A percentile compares a stretch with the other conserved stretches of the same genome.
phyloP scores from a whole-genome alignment of 37 sponge, comb jelly and placozoan species.

The Chondrosia reniformis region DNA sequence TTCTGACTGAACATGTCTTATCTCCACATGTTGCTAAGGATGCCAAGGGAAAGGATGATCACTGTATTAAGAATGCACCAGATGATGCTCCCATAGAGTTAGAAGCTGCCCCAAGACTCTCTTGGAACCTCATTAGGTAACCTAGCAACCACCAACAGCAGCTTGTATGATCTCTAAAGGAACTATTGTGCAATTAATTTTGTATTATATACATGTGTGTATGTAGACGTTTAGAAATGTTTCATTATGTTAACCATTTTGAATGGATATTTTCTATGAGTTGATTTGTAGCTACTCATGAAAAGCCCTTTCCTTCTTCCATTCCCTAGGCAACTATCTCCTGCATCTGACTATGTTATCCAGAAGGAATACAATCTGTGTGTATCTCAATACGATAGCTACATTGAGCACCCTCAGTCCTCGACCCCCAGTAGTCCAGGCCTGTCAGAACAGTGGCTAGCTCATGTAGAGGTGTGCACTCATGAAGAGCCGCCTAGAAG shows the following conservation, averaged over 20 bases:
- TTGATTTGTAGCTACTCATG: background rate
- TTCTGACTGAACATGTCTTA: constrained; percentile 38
- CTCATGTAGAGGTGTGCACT: constrained; percentile 87
- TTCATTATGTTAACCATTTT: constrained; percentile 29
- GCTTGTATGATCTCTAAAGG: no score
- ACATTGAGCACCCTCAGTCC: no score
- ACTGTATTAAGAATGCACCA: background rate
- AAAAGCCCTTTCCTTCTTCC: background rate
- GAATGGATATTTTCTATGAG: background rate
- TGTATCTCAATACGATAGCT: background rate
- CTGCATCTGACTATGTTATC: background rate
- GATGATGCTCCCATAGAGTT: constrained; percentile 76
- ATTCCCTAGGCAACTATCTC: background rate
- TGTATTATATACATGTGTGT: constrained; percentile 44
- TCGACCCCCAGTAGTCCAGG: background rate
- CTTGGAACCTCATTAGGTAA: constrained; percentile 72
- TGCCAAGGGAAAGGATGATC: constrained; percentile 44
- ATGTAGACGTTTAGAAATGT: constrained; percentile 35
- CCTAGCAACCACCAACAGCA: no score
- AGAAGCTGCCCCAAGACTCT: constrained; percentile 33
- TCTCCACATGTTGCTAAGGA: constrained; percentile 28
- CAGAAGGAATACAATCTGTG: background rate
- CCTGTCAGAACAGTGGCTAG: constrained; percentile 59
- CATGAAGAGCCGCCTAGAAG: constrained; percentile 85
- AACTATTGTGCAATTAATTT: no score